Evolutionary conservation across 2,113 vertebrate species (phyloP).

Genomic region (Alces alces): DNA sequence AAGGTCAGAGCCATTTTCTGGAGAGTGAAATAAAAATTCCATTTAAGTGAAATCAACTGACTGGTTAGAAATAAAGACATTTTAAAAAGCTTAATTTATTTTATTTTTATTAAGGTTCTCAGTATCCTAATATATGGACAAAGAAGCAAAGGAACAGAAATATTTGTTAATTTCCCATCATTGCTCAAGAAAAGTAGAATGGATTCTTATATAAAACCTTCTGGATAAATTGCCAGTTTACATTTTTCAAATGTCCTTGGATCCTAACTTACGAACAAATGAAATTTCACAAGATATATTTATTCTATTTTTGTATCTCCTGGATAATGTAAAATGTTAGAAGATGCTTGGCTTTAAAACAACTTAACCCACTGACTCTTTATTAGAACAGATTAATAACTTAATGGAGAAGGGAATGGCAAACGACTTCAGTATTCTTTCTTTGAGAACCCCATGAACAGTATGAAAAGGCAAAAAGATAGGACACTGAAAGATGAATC

Average conservation of each 20-base stretch:
- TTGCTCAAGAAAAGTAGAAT: conserved; percentile 9
- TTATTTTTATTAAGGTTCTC: not conserved
- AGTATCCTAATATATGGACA: not conserved
- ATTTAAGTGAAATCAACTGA: conserved; percentile 44
- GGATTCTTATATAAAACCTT: conserved; percentile 15
- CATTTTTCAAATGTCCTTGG: conserved; percentile 22
- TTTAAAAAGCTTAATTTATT: conserved; percentile 14
- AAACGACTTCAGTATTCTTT: not conserved
- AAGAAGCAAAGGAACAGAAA: conserved; percentile 6
- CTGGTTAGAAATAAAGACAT: conserved; percentile 24
- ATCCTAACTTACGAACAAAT: not conserved
- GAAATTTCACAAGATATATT: not conserved
- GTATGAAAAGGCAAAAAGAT: not conserved
- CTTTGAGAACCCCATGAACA: not conserved
- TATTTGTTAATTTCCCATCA: conserved; percentile 25
- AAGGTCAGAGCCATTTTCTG: conserved; percentile 20
- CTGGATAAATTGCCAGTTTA: conserved; percentile 10
- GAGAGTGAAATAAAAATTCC: conserved; percentile 33
- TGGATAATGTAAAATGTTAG: conserved; percentile 20
- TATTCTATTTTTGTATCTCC: conserved; percentile 5
- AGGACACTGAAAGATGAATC: not conserved
- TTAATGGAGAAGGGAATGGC: not conserved
- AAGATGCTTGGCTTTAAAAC: not conserved
- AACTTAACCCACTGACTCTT: not conserved
- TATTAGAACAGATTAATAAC: conserved; percentile 20